Evolutionary conservation across 2,888 invertebrate genomes (phyloP).

Genomic region (Shargacucullia verbasci): DNA sequence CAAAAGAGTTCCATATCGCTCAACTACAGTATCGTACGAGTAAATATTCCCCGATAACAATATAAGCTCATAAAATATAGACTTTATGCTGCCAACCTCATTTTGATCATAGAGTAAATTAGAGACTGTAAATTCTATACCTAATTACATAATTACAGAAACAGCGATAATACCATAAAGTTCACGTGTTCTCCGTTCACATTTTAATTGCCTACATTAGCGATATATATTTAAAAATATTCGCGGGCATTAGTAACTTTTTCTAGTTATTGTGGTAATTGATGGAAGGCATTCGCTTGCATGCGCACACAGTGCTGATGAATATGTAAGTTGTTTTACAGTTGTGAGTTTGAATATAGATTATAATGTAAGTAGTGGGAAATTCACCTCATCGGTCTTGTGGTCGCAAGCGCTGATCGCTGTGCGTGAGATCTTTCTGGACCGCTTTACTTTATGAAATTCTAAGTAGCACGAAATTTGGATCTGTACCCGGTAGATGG

Average conservation of each 20-base stretch:
- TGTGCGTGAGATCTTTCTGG: too few relatives aligned
- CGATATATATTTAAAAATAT: conserved; percentile 46
- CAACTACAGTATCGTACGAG: too few relatives aligned
- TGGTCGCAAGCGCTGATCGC: too few relatives aligned
- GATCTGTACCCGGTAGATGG: too few relatives aligned
- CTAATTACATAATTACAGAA: conserved; percentile 43
- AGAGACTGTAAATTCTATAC: conserved; percentile 33
- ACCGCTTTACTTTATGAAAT: too few relatives aligned
- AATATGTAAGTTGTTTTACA: conserved; percentile 38
- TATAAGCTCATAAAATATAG: neutral
- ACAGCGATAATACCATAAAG: conserved; percentile 42
- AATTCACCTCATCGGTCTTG: too few relatives aligned
- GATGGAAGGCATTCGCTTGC: conserved; percentile 67
- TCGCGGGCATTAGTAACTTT: conserved; percentile 39
- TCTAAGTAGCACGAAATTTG: too few relatives aligned
- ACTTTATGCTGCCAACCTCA: neutral
- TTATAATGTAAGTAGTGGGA: conserved; percentile 1
- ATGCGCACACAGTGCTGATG: conserved; percentile 59
- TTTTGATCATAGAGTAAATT: conserved; percentile 6
- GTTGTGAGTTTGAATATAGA: conserved; percentile 31
- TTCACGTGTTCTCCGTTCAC: conserved; percentile 42
- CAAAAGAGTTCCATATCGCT: too few relatives aligned
- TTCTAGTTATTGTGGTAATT: conserved; percentile 66
- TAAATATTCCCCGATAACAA: too few relatives aligned
- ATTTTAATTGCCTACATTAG: conserved; percentile 51